Percentiles rank a stretch among this genome's conserved stretches.
phyloP scores from a whole-genome alignment of 2,113 vertebrate genomes.

The Sinocyclocheilus anophthalmus region DNA sequence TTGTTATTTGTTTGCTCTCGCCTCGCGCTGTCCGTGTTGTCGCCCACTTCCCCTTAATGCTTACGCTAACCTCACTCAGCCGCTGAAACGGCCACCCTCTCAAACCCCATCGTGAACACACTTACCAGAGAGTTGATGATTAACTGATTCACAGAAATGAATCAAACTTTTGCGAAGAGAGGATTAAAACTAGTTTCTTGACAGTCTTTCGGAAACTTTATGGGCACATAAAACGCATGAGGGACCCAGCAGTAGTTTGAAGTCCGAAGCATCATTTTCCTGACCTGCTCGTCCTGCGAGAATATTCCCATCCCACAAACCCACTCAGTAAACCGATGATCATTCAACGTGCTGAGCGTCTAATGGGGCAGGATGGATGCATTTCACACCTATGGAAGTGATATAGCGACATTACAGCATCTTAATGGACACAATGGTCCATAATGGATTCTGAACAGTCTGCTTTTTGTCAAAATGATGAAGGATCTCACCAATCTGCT shows the following conservation, averaged over 20 bases:
- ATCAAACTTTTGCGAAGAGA: too few species aligned
- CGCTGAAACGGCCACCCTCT: too few species aligned
- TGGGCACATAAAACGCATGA: too few species aligned
- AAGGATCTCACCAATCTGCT: neutral
- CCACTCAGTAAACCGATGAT: neutral
- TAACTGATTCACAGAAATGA: too few species aligned
- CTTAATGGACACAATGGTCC: conserved; percentile 18
- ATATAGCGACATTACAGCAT: neutral
- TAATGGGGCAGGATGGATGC: conserved; percentile 23
- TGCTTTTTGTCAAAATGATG: neutral
- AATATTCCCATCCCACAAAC: neutral
- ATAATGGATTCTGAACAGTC: conserved; percentile 31
- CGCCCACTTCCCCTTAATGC: too few species aligned
- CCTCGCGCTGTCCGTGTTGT: too few species aligned
- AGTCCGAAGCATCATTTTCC: neutral
- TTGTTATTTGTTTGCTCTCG: too few species aligned
- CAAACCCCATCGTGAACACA: too few species aligned
- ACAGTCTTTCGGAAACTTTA: too few species aligned
- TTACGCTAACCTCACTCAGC: too few species aligned
- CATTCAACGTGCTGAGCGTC: neutral
- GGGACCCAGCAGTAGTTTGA: neutral
- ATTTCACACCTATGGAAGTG: conserved; percentile 30
- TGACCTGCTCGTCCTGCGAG: neutral
- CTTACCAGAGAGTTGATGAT: too few species aligned
- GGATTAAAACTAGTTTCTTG: too few species aligned